These are phyloP conservation scores for Crypturellus tataupa DNA, from an alignment of 2,797 vertebrate genomes.

Conservation along the genomic window DNA sequence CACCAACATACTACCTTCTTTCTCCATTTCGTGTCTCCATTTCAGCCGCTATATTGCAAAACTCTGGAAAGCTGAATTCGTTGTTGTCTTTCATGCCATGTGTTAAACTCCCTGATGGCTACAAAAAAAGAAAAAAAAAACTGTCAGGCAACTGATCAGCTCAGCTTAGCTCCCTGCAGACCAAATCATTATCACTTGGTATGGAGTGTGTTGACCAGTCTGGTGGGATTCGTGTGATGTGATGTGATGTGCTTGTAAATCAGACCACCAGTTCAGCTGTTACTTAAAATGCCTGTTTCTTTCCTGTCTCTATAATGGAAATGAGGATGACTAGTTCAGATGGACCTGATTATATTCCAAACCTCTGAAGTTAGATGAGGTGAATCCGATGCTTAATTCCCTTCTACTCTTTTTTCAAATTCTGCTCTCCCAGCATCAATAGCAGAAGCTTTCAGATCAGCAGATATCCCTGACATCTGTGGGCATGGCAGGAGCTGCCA, in stretches of 20 bases:
- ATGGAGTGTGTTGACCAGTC: background rate
- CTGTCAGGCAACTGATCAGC: background rate
- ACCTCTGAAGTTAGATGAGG: background rate
- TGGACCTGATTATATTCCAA: rapidly evolving
- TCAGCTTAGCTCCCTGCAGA: background rate
- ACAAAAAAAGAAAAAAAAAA: background rate
- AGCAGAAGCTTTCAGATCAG: background rate
- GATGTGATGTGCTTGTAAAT: background rate
- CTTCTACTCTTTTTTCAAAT: background rate
- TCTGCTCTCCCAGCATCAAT: background rate
- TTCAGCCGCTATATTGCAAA: background rate
- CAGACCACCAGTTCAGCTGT: background rate
- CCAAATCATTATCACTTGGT: background rate
- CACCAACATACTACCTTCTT: background rate
- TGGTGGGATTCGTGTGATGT: background rate
- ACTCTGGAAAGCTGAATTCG: background rate
- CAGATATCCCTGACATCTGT: background rate
- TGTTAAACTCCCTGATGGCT: background rate
- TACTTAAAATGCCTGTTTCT: background rate
- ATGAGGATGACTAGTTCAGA: background rate
- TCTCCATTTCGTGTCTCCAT: background rate
- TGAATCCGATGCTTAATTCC: background rate
- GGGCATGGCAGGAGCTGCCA: background rate
- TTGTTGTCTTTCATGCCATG: background rate
- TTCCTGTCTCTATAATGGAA: background rate